Evolutionary conservation across 2,888 invertebrate species (phyloP), one percentile per base, ranked within the genome.

Genomic region (Drepanosiphum platanoidis): DNA sequence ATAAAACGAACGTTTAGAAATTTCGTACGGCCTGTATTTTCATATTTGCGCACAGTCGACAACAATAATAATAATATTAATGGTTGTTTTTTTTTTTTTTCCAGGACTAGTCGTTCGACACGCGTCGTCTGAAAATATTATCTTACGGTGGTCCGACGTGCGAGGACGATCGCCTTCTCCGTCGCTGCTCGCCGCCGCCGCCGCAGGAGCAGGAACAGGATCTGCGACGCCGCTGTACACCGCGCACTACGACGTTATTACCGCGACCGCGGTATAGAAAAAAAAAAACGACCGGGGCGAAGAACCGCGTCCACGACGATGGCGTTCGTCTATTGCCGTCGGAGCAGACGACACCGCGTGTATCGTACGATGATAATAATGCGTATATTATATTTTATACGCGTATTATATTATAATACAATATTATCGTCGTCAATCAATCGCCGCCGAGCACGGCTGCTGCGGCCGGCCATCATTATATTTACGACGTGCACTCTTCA

Each of bases 21-120:
- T n/a, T n/a, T n/a, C n/a, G n/a, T n/a, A n/a, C n/a, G n/a, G n/a
- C n/a, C n/a, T n/a, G n/a, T n/a, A n/a, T n/a, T n/a, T n/a, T n/a
- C n/a, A n/a, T n/a, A n/a, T n/a, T n/a, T n/a, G n/a, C n/a, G n/a
- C n/a, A n/a, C n/a, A n/a, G n/a, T n/a, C n/a, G n/a, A n/a, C n/a
- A n/a, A n/a, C n/a, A n/a, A n/a, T n/a, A n/a, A n/a, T n/a, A n/a
- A n/a, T 34, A 32, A n/a, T 71, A 74, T 27, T 15, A n/a, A 5
- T 11, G 32, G 4, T 22, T 27, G 9, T 61, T 15, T 30, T 64
- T n/a, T 42, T 30, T 32, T 66, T 66, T 15, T 30, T 77, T 78
- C 13, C 78, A 78, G 78, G 66, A 66, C 30, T 64, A 13, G 22
- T 66, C 78, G 42, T 66, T 8, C 30, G n/a, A 30, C 30, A 15